A percentile compares a stretch with the other conserved stretches of the same genome.
Conservation (phyloP, 2,888 invertebrate species). For the Folsomia candida region DNA sequence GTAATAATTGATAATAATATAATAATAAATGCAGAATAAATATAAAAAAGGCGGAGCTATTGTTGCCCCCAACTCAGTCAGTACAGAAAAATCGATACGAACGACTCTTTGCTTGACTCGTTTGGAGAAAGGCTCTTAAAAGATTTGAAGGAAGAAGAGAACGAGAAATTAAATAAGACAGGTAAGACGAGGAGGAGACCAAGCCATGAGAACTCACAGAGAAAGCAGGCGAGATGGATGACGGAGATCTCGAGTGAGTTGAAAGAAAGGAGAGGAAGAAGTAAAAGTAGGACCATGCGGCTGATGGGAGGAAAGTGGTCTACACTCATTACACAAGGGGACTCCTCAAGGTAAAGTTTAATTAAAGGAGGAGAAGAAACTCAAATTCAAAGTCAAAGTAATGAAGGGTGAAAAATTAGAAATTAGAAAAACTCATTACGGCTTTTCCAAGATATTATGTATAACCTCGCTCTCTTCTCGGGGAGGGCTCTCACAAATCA, state of each 20-base stretch:
- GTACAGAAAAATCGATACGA: constrained; percentile 36
- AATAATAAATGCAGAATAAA: constrained; percentile 35
- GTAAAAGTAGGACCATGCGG: too few species aligned
- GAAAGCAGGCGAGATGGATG: background rate
- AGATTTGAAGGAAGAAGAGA: constrained; percentile 24
- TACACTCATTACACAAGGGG: background rate
- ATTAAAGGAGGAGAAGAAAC: constrained; percentile 46
- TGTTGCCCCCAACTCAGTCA: constrained; percentile 40
- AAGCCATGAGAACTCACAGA: constrained; percentile 40
- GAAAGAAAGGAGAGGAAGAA: constrained; percentile 12
- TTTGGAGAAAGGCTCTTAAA: background rate
- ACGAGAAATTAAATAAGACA: constrained; percentile 41
- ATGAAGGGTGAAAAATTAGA: constrained; percentile 3
- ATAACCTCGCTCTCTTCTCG: too few species aligned
- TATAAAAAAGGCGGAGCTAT: constrained; percentile 36
- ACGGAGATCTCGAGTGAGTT: background rate
- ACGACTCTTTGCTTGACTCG: constrained; percentile 12
- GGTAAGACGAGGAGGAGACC: constrained; percentile 47
- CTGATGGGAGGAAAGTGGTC: too few species aligned
- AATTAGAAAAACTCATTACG: background rate
- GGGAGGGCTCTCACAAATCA: too few species aligned
- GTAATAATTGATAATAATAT: constrained; percentile 35
- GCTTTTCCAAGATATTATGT: background rate
- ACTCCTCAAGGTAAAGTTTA: background rate
- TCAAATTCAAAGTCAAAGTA: constrained; percentile 41